Percentiles rank a stretch among this genome's conserved stretches.
These are phyloP conservation scores for Poeciliopsis turneri DNA, from an alignment of 2,797 vertebrate genomes.

Conservation along the genomic window DNA sequence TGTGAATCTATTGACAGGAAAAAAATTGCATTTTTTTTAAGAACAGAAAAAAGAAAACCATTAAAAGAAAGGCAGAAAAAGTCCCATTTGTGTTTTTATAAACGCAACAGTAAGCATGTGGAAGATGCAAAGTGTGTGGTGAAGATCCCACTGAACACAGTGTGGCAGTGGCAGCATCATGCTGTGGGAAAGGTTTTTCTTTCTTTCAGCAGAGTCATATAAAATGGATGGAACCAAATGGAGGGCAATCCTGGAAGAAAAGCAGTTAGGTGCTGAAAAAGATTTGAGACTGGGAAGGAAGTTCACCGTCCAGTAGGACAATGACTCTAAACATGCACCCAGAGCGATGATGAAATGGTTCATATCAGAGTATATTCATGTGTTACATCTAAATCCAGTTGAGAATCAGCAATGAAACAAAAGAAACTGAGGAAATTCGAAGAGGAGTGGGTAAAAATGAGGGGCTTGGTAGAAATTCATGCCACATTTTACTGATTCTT, in stretches of 20 bases:
- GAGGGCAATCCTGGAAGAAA: background rate
- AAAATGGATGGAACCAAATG: background rate
- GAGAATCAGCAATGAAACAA: background rate
- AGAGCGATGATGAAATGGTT: background rate
- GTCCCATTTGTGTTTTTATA: background rate
- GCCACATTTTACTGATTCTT: background rate
- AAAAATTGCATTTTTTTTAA: background rate
- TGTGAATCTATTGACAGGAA: background rate
- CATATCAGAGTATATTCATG: background rate
- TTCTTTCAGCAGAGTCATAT: background rate
- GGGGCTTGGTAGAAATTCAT: background rate
- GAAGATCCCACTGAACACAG: background rate
- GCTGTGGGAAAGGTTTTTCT: background rate
- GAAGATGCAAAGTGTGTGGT: background rate
- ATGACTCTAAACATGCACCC: background rate
- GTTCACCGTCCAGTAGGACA: background rate
- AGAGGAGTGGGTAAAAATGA: background rate
- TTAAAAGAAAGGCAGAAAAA: background rate
- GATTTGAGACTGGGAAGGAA: background rate
- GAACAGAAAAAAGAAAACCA: background rate
- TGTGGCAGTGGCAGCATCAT: background rate
- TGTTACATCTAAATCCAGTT: background rate
- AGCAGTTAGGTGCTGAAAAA: background rate
- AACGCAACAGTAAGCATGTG: background rate
- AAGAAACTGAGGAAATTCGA: background rate